Percentiles rank a stretch among this genome's conserved stretches.
Conservation (phyloP, 2,888 invertebrate species). For the Acrocyrtus sp. region DNA sequence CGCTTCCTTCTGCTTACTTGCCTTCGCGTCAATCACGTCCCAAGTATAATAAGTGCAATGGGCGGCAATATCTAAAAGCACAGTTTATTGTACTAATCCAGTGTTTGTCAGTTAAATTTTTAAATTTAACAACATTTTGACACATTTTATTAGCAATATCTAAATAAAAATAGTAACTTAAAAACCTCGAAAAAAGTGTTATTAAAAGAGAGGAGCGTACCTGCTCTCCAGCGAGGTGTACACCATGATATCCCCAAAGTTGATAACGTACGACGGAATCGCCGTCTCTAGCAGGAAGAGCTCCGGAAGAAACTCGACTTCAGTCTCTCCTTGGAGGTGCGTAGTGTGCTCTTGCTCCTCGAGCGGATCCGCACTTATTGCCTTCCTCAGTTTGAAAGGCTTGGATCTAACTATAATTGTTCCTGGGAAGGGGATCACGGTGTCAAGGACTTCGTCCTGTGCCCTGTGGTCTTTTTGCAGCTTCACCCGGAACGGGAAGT, state of each 20-base stretch:
- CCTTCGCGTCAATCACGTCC: background rate
- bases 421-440: slow-evolving; percentile 31
- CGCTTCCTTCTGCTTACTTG: background rate
- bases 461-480: background rate
- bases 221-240: slow-evolving; percentile 49
- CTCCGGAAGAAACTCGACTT: slow-evolving; percentile 4
- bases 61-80: too few species aligned
- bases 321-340: background rate
- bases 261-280: slow-evolving; percentile 48
- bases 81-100: background rate
- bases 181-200: too few species aligned
- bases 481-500: slow-evolving; percentile 18
- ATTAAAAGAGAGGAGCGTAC: too few species aligned
- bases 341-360: slow-evolving; percentile 8
- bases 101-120: background rate
- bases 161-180: too few species aligned
- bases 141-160: too few species aligned
- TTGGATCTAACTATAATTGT: slow-evolving; percentile 19
- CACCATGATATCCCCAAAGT: slow-evolving; percentile 43
- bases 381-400: background rate
- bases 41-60: slow-evolving; percentile 28
- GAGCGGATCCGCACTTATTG: background rate
- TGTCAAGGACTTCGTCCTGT: slow-evolving; percentile 18
- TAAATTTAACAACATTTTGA: background rate
- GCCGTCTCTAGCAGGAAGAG: slow-evolving; percentile 52